A percentile compares a stretch with the other conserved stretches of the same genome.
Conservation (phyloP, 2,888 invertebrate genomes). For the Drosophila antonietae region DNA sequence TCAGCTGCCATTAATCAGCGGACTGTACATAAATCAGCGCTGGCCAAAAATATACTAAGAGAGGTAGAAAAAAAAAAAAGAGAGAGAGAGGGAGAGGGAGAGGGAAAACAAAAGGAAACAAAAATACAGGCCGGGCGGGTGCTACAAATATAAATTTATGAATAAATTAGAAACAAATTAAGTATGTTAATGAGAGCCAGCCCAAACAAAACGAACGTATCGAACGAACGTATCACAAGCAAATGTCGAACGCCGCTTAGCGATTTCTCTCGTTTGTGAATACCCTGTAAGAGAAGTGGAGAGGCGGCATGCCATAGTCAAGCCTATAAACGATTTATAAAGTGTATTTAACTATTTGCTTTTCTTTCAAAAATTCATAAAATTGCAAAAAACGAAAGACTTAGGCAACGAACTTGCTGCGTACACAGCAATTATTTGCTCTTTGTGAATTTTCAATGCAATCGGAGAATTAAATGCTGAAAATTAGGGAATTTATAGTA, state of each 20-base stretch:
- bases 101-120: not conserved
- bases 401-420: conserved; percentile 66
- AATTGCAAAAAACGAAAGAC: conserved; percentile 57
- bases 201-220: conserved; percentile 28
- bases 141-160: conserved; percentile 79
- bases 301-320: not conserved
- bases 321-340: too few species aligned
- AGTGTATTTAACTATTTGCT: not conserved
- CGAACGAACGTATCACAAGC: conserved; percentile 41
- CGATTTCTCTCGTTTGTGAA: conserved; percentile 50
- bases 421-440: too few species aligned
- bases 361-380: too few species aligned
- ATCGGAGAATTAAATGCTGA: too few species aligned
- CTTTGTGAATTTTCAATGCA: too few species aligned
- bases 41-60: conserved; percentile 37
- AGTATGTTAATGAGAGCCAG: conserved; percentile 72
- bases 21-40: conserved; percentile 67
- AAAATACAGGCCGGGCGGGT: conserved; percentile 49
- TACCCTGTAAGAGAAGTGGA: conserved; percentile 4
- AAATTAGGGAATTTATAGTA: not conserved
- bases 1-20: conserved; percentile 72
- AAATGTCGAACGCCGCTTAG: conserved; percentile 43
- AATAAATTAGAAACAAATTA: conserved; percentile 80
- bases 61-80: not conserved
- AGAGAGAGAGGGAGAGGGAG: not conserved